Conservation (phyloP, 2,797 vertebrate species). For the Ctenosaura bakeri region DNA sequence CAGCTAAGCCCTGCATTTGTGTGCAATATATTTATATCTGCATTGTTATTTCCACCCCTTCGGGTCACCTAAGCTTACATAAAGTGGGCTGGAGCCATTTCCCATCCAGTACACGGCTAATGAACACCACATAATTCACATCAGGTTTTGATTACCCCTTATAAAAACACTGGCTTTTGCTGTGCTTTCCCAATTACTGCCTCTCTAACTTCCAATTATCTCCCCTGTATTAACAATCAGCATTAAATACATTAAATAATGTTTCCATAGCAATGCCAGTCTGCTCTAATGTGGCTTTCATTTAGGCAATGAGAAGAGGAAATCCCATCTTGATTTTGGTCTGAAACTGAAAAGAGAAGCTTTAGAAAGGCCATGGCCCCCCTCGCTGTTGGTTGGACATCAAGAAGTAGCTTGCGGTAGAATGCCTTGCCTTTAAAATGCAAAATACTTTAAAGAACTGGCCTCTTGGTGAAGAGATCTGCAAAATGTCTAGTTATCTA, state of each 20-base stretch:
- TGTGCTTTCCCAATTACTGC: slow-evolving; percentile 66
- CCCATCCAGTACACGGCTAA: slow-evolving; percentile 59
- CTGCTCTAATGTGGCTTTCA: slow-evolving; percentile 56
- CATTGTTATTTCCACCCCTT: not conserved
- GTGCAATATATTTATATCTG: not conserved
- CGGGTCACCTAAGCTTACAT: not conserved
- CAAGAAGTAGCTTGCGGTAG: not conserved
- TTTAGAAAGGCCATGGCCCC: not conserved
- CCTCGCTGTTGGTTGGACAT: not conserved
- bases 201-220: slow-evolving; percentile 65
- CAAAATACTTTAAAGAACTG: not conserved
- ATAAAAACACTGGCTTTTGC: slow-evolving; percentile 67
- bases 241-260: slow-evolving; percentile 66
- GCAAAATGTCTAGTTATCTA: no score
- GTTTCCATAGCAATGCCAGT: slow-evolving; percentile 69
- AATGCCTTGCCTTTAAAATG: not conserved
- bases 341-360: slow-evolving; percentile 9
- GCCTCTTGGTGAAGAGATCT: no score
- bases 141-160: slow-evolving; percentile 64
- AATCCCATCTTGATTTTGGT: slow-evolving; percentile 51
- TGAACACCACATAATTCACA: slow-evolving; percentile 51
- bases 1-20: no score
- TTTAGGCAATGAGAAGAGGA: slow-evolving; percentile 65
- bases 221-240: slow-evolving; percentile 63
- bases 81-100: slow-evolving; percentile 19